Percentiles rank a stretch among this genome's conserved stretches.
Conservation (phyloP, 1,140 invertebrate species). For the Marisa cornuarietis region DNA sequence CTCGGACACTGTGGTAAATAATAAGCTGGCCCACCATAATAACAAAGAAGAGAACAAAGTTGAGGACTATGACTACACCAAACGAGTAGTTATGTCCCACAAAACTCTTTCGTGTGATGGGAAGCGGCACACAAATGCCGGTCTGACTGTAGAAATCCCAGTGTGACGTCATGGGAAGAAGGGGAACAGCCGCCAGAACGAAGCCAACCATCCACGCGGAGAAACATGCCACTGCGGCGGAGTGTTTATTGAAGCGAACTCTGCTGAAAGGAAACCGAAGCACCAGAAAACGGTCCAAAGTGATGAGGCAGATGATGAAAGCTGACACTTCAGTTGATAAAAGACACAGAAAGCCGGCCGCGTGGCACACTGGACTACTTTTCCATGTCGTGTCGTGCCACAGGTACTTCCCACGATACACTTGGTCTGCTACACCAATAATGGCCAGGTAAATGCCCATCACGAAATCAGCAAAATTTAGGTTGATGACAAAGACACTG, state of each 20-base stretch:
- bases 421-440: conserved; percentile 40
- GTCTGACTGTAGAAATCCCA: conserved; percentile 36
- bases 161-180: conserved; percentile 10
- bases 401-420: conserved; percentile 41
- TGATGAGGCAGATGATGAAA: conserved; percentile 42
- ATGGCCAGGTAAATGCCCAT: conserved; percentile 53
- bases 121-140: conserved; percentile 26
- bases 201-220: conserved; percentile 21
- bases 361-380: conserved; percentile 31
- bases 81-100: too few relatives aligned
- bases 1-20: too few relatives aligned
- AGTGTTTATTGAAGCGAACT: conserved; percentile 20
- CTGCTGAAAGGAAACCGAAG: conserved; percentile 48
- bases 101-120: too few relatives aligned
- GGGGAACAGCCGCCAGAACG: conserved; percentile 19
- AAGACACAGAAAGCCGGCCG: conserved; percentile 45
- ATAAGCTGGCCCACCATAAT: too few relatives aligned
- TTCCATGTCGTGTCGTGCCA: conserved; percentile 39
- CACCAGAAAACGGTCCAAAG: conserved; percentile 42
- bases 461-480: conserved; percentile 44
- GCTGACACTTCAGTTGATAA: conserved; percentile 45
- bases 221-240: neutral
- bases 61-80: conserved; percentile 27
- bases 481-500: conserved; percentile 37
- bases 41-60: too few relatives aligned